Base-by-base conservation (phyloP, 1,140 invertebrate genomes). In the Apolygus lucorum region DNA sequence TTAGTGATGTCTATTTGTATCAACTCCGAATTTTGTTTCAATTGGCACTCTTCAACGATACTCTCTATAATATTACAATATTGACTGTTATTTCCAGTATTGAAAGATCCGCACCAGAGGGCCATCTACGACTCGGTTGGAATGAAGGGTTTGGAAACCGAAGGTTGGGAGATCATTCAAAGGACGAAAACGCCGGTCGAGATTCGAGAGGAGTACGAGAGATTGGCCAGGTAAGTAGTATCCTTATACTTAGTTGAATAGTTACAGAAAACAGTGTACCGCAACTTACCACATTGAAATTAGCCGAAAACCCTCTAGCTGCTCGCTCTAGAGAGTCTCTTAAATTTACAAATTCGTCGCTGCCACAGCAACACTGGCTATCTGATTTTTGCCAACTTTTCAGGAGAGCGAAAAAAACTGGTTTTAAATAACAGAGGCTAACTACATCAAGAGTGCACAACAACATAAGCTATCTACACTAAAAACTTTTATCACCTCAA, bases 121-220 rank as follows among this genome's bases (percentile, higher is more conserved):
- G 88, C 89, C 2, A 90, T 93, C 70, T 93, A 92, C 78, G 90
- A 93, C 78, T 88, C 84, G 11, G 78, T 90, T 71, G 90, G 90
- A 26, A 80, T 85, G 13, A 85, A 89, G 78, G 95, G 93, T 1
- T 78, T 97, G 22, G 87, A 94, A 79, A 93, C 91, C 11, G 90
- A 95, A 78, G 93, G 93, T 66, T 94, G 93, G 91, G 92, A 95
- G 81, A 85, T 98, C 69, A 90, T 95, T 26, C 87, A 93, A 72
- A 81, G 92, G 25, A 93, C 90, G 4, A 90, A 91, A 81, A 95
- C 94, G 2, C 92, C 95, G 11, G 86, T 90, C 73, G 95, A 97
- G 82, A 97, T 98, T 63, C 82, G 93, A 70, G 94, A 96, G 74
- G 95, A 97, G 80, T 96, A 94, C 84, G 93, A 97, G 79, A 84